phyloP scores from a whole-genome alignment of 2,797 vertebrate species.

The Coracias cyanogaster region DNA sequence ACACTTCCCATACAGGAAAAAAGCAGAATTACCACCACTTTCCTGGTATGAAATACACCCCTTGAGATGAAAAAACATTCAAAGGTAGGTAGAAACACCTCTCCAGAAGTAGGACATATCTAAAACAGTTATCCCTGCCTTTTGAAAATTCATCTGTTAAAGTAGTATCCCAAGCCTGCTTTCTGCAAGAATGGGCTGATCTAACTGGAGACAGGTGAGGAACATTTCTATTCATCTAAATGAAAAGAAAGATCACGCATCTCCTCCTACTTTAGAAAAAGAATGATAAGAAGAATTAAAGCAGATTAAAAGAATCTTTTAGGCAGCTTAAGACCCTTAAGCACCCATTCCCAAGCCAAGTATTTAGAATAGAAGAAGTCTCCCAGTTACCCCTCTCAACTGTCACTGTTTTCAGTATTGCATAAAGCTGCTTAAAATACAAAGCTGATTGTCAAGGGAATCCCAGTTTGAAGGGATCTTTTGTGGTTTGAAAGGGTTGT shows the following conservation, averaged over 20 bases:
- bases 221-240: background rate
- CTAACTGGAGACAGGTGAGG: background rate
- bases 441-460: slow-evolving; percentile 59
- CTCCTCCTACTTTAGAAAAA: background rate
- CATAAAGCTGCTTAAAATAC: slow-evolving; percentile 57
- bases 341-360: slow-evolving; percentile 34
- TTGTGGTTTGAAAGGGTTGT: background rate
- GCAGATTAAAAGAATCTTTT: slow-evolving; percentile 44
- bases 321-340: slow-evolving; percentile 49
- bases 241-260: background rate
- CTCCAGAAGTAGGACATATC: background rate
- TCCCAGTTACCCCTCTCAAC: slow-evolving; percentile 44
- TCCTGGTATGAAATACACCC: background rate
- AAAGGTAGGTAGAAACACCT: background rate
- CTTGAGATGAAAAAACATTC: background rate
- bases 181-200: background rate
- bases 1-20: background rate
- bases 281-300: slow-evolving; percentile 40
- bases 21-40: background rate
- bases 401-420: slow-evolving; percentile 22
- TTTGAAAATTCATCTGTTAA: background rate
- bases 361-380: slow-evolving; percentile 18
- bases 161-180: background rate
- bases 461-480: slow-evolving; percentile 28
- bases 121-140: background rate